phyloP scores from a whole-genome alignment of 2,113 vertebrate genomes.

The Pogona vitticeps region DNA sequence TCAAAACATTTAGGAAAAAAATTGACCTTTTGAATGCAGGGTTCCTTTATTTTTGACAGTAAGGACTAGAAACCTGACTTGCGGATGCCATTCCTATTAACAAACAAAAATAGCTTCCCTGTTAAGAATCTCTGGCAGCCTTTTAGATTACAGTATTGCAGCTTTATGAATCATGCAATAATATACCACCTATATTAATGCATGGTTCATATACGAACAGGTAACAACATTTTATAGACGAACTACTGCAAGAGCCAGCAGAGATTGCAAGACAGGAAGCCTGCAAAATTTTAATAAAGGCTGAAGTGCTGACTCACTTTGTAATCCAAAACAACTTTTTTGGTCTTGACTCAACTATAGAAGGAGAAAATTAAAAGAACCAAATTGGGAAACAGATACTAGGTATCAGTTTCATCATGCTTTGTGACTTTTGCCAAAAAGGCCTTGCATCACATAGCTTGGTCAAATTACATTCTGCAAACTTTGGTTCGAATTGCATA shows the following conservation, averaged over 20 bases:
- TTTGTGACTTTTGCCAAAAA: background rate
- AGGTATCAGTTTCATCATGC: background rate
- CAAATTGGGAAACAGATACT: slow-evolving; percentile 40
- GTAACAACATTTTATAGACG: fast-evolving
- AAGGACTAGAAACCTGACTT: background rate
- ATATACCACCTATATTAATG: background rate
- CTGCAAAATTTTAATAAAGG: fast-evolving
- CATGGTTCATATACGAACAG: fast-evolving
- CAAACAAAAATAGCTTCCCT: background rate
- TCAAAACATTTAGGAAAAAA: background rate
- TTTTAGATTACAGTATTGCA: background rate
- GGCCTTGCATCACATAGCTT: background rate
- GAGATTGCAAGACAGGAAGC: fast-evolving
- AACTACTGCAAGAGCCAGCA: background rate
- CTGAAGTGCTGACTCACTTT: slow-evolving; percentile 51
- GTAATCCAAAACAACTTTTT: slow-evolving; percentile 2
- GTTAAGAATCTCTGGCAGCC: background rate
- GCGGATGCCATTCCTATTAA: too few relatives aligned
- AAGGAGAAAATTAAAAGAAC: slow-evolving; percentile 38
- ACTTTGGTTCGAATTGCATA: background rate
- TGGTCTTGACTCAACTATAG: slow-evolving; percentile 3
- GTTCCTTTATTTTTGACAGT: background rate
- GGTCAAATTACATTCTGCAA: fast-evolving
- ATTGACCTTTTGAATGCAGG: background rate
- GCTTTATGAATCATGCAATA: fast-evolving